Conservation (phyloP, 2,113 vertebrate species). For the Limanda limanda region DNA sequence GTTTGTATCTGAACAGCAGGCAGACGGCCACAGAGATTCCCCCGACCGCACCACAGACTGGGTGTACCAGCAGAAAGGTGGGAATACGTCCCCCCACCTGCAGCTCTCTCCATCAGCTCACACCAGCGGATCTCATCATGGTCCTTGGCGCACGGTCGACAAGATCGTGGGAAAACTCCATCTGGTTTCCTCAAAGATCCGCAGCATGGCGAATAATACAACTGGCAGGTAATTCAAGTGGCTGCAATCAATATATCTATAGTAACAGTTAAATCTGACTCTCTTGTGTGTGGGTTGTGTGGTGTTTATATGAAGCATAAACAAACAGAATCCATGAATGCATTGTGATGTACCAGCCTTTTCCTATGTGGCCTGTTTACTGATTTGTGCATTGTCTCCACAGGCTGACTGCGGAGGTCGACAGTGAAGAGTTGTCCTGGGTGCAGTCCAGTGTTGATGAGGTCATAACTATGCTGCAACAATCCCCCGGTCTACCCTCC, state of each 20-base stretch:
- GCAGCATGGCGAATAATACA: slow-evolving; percentile 82
- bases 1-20: slow-evolving; percentile 21
- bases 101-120: slow-evolving; percentile 53
- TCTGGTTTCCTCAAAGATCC: slow-evolving; percentile 83
- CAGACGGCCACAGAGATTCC: slow-evolving; percentile 30
- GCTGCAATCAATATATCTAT: too few relatives aligned
- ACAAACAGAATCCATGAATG: too few relatives aligned
- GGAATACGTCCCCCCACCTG: slow-evolving; percentile 54
- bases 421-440: slow-evolving; percentile 85
- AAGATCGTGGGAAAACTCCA: slow-evolving; percentile 85
- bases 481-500: slow-evolving; percentile 75
- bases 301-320: too few relatives aligned
- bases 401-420: slow-evolving; percentile 86
- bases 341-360: too few relatives aligned
- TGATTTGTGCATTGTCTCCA: too few relatives aligned
- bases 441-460: slow-evolving; percentile 87
- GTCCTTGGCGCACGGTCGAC: slow-evolving; percentile 81
- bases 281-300: too few relatives aligned
- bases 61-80: slow-evolving; percentile 88
- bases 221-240: slow-evolving; percentile 79
- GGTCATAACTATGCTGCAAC: slow-evolving; percentile 86
- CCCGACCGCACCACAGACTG: slow-evolving; percentile 87
- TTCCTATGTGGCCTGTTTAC: too few relatives aligned
- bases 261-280: too few relatives aligned
- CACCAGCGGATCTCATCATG: slow-evolving; percentile 51